A percentile compares a stretch with the other conserved stretches of the same genome.
Conservation (phyloP, 2,888 invertebrate species). For the Furcula furcula region DNA sequence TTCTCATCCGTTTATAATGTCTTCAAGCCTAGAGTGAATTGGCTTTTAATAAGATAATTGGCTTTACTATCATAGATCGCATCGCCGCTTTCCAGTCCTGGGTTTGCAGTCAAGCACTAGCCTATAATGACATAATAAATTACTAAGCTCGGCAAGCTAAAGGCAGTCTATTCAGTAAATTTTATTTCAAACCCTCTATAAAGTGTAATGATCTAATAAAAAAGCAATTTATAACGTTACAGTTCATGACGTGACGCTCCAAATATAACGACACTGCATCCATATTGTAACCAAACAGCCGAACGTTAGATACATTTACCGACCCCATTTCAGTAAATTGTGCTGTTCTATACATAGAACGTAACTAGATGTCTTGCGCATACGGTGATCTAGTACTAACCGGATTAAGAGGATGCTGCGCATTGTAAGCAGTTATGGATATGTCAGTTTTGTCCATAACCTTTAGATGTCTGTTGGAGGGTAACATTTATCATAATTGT, state of each 20-base stretch:
- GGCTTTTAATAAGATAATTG: too few species aligned
- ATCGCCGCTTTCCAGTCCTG: too few species aligned
- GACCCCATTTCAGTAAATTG: slow-evolving; percentile 34
- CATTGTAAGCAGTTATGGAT: slow-evolving; percentile 9
- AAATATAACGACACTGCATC: slow-evolving; percentile 2
- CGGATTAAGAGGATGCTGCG: slow-evolving; percentile 19
- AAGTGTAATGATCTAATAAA: neutral
- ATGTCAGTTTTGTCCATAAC: slow-evolving; percentile 4
- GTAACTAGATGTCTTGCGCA: slow-evolving; percentile 8
- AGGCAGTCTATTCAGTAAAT: too few species aligned
- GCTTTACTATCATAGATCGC: too few species aligned
- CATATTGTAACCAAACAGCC: slow-evolving; percentile 13
- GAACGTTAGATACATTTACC: slow-evolving; percentile 17
- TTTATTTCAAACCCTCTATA: neutral
- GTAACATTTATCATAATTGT: neutral
- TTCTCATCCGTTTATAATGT: too few species aligned
- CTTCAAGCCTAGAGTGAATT: too few species aligned
- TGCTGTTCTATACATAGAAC: slow-evolving; percentile 37
- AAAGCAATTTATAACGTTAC: slow-evolving; percentile 8
- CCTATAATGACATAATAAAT: too few species aligned
- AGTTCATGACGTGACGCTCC: slow-evolving; percentile 9
- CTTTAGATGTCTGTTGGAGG: slow-evolving; percentile 11
- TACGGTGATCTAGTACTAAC: slow-evolving; percentile 11
- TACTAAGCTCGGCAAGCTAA: too few species aligned
- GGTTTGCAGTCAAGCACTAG: too few species aligned